Conservation (phyloP, 2,113 vertebrate species). For the Ophiodon elongatus region DNA sequence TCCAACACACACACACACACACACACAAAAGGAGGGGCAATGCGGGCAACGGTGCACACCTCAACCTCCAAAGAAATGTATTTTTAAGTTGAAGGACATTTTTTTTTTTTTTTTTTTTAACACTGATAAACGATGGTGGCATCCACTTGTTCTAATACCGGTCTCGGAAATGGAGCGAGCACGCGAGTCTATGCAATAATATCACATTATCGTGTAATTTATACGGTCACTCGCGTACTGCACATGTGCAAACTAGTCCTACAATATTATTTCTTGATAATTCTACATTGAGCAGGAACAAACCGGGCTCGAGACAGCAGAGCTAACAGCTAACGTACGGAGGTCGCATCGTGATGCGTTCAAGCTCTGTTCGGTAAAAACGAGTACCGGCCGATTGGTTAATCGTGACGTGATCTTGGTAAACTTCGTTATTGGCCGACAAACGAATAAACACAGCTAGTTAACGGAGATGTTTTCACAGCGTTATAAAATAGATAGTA, state of each 20-base stretch:
- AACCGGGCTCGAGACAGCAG: too few species aligned
- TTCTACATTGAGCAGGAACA: background rate
- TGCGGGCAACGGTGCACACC: background rate
- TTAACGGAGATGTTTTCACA: background rate
- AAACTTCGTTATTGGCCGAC: too few species aligned
- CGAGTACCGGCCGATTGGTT: background rate
- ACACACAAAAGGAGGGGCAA: too few species aligned
- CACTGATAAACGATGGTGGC: background rate
- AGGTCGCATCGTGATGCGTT: background rate
- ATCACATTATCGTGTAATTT: background rate
- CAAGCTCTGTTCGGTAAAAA: background rate
- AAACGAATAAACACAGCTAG: background rate
- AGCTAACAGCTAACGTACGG: background rate
- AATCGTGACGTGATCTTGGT: background rate
- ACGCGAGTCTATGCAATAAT: background rate
- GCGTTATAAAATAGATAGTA: background rate
- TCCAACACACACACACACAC: slow-evolving; percentile 9
- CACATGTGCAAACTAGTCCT: background rate
- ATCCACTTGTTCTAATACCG: background rate
- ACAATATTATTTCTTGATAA: background rate
- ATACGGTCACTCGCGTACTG: background rate
- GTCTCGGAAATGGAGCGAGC: background rate
- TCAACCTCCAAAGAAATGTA: background rate
- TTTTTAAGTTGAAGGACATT: background rate
- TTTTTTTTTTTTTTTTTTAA: too few species aligned